phyloP scores from a whole-genome alignment of 2,888 invertebrate species.

The Lasioglossum oenotherae region DNA sequence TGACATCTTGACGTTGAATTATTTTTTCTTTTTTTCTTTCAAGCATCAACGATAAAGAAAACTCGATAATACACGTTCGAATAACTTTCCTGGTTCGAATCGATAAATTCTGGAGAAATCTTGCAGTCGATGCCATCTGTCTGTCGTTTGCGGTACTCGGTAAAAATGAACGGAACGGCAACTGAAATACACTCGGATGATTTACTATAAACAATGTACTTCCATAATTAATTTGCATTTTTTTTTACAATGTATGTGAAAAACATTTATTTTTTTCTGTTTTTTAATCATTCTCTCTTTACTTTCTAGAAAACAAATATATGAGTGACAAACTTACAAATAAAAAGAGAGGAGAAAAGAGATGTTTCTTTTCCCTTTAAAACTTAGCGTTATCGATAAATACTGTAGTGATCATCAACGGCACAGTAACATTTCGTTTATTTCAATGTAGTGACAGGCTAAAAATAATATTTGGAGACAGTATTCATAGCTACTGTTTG shows the following conservation, averaged over 20 bases:
- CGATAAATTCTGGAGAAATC: constrained; percentile 38
- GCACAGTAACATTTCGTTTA: constrained; percentile 29
- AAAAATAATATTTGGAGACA: constrained; percentile 42
- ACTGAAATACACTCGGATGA: constrained; percentile 57
- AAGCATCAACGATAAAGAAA: background rate
- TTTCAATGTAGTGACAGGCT: constrained; percentile 33
- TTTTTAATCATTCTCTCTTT: constrained; percentile 71
- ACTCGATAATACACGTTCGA: background rate
- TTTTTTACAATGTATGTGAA: constrained; percentile 75
- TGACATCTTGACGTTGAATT: background rate
- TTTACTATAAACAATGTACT: constrained; percentile 70
- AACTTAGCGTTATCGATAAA: constrained; percentile 55
- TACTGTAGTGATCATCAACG: constrained; percentile 61
- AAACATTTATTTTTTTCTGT: constrained; percentile 73
- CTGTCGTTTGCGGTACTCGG: constrained; percentile 34
- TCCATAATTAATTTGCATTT: constrained; percentile 74
- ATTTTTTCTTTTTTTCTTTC: no score
- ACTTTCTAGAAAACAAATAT: constrained; percentile 67
- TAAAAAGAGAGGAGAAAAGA: constrained; percentile 50
- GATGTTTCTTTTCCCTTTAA: constrained; percentile 30
- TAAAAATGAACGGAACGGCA: constrained; percentile 49
- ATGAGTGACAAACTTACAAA: constrained; percentile 64
- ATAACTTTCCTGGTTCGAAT: constrained; percentile 42
- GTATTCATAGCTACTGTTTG: constrained; percentile 57
- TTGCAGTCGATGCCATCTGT: constrained; percentile 49